Conservation (phyloP, 2,888 invertebrate genomes). For the Cheilosia vernalis region DNA sequence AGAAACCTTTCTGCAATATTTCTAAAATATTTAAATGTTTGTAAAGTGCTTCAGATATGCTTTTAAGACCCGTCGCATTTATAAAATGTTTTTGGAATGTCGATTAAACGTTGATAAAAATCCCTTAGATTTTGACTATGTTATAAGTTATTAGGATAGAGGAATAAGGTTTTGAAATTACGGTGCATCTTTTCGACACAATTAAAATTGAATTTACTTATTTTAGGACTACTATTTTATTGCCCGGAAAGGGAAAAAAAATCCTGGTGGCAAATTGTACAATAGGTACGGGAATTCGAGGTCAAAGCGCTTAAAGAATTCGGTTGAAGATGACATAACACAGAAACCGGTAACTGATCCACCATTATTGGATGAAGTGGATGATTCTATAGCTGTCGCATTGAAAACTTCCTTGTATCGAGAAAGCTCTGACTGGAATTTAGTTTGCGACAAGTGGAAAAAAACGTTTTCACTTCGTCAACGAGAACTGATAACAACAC, state of each 20-base stretch:
- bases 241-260: conserved; percentile 15
- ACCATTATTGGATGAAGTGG: not conserved
- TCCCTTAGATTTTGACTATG: no score
- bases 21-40: not conserved
- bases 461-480: conserved; percentile 29
- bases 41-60: not conserved
- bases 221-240: conserved; percentile 7
- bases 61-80: not conserved
- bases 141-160: no score
- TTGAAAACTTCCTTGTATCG: conserved; percentile 1
- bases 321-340: not conserved
- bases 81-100: not conserved
- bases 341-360: not conserved
- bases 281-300: not conserved
- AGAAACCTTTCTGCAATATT: not conserved
- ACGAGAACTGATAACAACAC: not conserved
- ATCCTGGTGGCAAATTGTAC: conserved; percentile 10
- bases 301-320: not conserved
- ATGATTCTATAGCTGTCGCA: conserved; percentile 7
- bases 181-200: not conserved
- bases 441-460: conserved; percentile 12
- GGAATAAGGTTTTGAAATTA: no score
- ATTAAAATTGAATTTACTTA: no score
- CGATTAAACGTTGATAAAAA: no score
- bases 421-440: not conserved